Conservation (phyloP, 2,888 invertebrate genomes). For the Plagiodera versicolora region DNA sequence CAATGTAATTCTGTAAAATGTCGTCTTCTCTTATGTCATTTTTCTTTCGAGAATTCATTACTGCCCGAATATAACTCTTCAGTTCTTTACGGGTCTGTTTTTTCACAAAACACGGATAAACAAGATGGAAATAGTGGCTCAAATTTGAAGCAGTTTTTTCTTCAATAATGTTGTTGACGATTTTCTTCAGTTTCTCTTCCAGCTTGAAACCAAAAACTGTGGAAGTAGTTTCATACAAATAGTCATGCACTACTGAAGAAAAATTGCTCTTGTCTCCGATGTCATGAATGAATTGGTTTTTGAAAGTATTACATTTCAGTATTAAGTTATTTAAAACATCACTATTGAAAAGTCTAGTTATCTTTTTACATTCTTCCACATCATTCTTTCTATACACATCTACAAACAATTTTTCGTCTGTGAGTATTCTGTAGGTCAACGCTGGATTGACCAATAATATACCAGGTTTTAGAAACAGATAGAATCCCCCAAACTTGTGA, state of each 20-base stretch:
- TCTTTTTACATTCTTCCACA: slow-evolving; percentile 7
- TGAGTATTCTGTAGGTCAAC: slow-evolving; percentile 20
- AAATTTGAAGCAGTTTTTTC: slow-evolving; percentile 18
- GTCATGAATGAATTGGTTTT: slow-evolving; percentile 13
- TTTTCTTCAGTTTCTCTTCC: slow-evolving; percentile 7
- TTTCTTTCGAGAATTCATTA: slow-evolving; percentile 29
- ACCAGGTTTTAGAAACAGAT: slow-evolving; percentile 36
- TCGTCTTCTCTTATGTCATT: slow-evolving; percentile 31
- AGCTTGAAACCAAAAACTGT: slow-evolving; percentile 29
- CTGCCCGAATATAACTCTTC: slow-evolving; percentile 16
- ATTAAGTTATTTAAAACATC: slow-evolving; percentile 18
- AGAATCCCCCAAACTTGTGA: slow-evolving; percentile 36
- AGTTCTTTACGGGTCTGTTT: slow-evolving; percentile 14
- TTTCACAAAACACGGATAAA: slow-evolving; percentile 17
- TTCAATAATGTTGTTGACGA: background rate
- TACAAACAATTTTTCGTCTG: slow-evolving; percentile 15
- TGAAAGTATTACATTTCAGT: slow-evolving; percentile 17
- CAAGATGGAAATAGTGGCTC: slow-evolving; percentile 23
- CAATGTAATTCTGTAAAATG: slow-evolving; percentile 28
- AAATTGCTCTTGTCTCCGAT: slow-evolving; percentile 11
- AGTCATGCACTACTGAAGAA: slow-evolving; percentile 12
- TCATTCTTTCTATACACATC: slow-evolving; percentile 8
- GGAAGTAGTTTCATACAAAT: slow-evolving; percentile 25
- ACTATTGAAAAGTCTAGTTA: slow-evolving; percentile 15
- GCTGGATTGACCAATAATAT: slow-evolving; percentile 29